Base-by-base conservation (phyloP, 2,888 invertebrate genomes). In the Aquatica leii region DNA sequence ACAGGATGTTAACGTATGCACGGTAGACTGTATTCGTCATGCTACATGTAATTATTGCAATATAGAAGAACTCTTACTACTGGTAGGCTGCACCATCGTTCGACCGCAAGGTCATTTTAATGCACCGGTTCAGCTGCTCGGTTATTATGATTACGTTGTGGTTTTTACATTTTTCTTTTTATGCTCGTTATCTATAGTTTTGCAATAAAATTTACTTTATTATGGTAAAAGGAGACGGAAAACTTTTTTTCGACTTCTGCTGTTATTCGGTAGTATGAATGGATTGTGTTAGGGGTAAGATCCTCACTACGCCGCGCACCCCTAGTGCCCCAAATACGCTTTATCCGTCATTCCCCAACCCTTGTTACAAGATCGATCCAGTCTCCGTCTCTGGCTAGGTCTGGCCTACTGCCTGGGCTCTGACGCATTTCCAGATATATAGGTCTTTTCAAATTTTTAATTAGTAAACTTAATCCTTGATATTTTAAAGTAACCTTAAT, bases 251-350 rank as follows among this genome's bases (percentile, higher is more conserved):
- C n/a, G n/a, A n/a, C n/a, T n/a, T n/a, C n/a, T n/a, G n/a, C n/a
- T n/a, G n/a, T n/a, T 54, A 61, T 61, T 61, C 52, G 49, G 48
- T 55, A 65, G 54, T 78, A 81, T 83, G 83, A 82, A 82, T 81
- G 83, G 84, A 83, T 84, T 81, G 58, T 59, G 81, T 80, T 81
- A 79, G 78, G 79, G 80, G 80, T 80, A 78, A 83, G 83, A 82
- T 83, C 83, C 83, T 82, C 79, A 82, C 82, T 74, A 72, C 59
- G 67, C 57, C 56, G 48, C 65, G 41, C 59, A 59, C 55, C 58
- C 53, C 66, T 56, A 52, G 55, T 60, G 62, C 58, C 65, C 68
- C 46, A 64, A 56, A 64, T 64, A 64, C 64, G 69, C 69, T 68
- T 68, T 68, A 18, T 68, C 59, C 51, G 57, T 51, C 48, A 62